Evolutionary conservation across 2,797 vertebrate genomes (phyloP).

Genomic region (Catharus ustulatus): DNA sequence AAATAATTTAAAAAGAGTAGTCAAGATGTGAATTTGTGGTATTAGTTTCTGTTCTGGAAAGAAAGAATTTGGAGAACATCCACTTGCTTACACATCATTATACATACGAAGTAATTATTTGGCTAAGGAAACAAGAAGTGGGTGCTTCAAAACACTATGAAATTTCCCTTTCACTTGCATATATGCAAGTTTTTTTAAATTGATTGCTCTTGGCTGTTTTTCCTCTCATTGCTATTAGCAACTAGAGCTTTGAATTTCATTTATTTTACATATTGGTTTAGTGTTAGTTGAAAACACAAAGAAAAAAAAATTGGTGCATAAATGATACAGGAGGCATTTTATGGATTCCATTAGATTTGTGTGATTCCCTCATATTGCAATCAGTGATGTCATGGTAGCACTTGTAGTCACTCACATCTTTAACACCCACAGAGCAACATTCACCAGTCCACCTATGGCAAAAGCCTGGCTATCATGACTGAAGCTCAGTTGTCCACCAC

Average conservation of each 20-base stretch:
- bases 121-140: not conserved
- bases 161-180: conserved; percentile 23
- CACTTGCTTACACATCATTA: conserved; percentile 7
- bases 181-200: not conserved
- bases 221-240: conserved; percentile 13
- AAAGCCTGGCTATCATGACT: conserved; percentile 94
- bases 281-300: not conserved
- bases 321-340: not conserved
- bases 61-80: conserved; percentile 17
- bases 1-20: not conserved
- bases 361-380: not conserved
- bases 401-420: not conserved
- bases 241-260: not conserved
- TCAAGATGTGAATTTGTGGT: not conserved
- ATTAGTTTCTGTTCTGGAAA: not conserved
- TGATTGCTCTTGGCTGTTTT: conserved; percentile 12
- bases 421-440: conserved; percentile 86
- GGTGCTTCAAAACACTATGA: conserved; percentile 34
- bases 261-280: conserved; percentile 13
- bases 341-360: not conserved
- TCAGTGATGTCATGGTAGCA: not conserved
- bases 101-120: conserved; percentile 14
- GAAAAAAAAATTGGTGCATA: not conserved
- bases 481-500: conserved; percentile 93
- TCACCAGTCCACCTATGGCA: conserved; percentile 97